Percentiles rank a stretch among this genome's conserved stretches.
Conservation (phyloP, 2,888 invertebrate species). For the Alloplasta piceator region DNA sequence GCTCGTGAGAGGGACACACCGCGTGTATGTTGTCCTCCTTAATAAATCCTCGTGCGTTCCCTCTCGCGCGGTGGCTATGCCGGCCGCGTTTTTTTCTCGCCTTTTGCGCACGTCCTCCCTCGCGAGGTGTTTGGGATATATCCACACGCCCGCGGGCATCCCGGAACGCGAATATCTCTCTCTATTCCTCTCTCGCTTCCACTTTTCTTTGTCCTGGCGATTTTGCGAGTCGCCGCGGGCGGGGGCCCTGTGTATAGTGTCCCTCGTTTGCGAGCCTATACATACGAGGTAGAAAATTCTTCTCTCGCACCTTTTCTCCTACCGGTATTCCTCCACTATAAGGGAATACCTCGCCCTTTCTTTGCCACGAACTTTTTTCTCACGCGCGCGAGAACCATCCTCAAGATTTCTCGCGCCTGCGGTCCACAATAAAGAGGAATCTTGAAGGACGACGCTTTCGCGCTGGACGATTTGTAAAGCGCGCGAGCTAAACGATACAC, state of each 20-base stretch:
- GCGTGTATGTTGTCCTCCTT: constrained; percentile 70
- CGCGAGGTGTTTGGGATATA: constrained; percentile 37
- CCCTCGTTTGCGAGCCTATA: neutral
- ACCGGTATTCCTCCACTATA: constrained; percentile 56
- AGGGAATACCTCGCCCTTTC: neutral
- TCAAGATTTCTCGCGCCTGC: constrained; percentile 17
- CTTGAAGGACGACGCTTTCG: neutral
- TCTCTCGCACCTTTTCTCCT: constrained; percentile 62
- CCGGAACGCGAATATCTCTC: constrained; percentile 62
- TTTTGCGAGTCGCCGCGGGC: constrained; percentile 61
- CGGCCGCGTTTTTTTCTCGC: constrained; percentile 64
- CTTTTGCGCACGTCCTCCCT: constrained; percentile 35
- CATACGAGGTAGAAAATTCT: constrained; percentile 58
- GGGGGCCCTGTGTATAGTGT: constrained; percentile 38
- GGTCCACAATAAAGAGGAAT: neutral
- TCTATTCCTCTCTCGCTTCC: constrained; percentile 22
- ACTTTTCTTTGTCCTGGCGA: constrained; percentile 53
- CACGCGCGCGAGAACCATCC: constrained; percentile 37
- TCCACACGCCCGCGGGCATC: constrained; percentile 42
- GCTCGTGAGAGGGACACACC: constrained; percentile 51
- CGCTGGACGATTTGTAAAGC: constrained; percentile 43
- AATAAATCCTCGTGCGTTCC: constrained; percentile 77
- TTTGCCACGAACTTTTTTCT: constrained; percentile 38
- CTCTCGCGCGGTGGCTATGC: constrained; percentile 63
- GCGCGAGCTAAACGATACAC: constrained; percentile 9